Evolutionary conservation across 1,140 invertebrate genomes (phyloP), one percentile per base, ranked within the genome.

Genomic region (Cyclina sinensis): DNA sequence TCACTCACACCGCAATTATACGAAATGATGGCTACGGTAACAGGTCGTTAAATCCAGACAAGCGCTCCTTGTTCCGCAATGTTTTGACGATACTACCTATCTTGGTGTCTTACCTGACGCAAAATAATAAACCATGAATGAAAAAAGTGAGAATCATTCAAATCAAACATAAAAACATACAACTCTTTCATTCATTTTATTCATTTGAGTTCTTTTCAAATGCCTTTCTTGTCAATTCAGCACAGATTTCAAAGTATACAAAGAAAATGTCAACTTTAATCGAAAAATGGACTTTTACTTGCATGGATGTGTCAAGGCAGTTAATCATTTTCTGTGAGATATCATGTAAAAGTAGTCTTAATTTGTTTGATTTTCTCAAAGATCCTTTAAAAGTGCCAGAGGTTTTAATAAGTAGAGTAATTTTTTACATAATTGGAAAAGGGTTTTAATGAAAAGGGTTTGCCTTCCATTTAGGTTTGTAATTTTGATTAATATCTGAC

Each of bases 21-120:
- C 32, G 39, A 51, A 84, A 73, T 65, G 62, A 46, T 43, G 46
- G n/a, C 21, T 84, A 37, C 16, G 12, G 68, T 84, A 73, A 84
- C 82, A 84, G 82, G 70, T 84, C 82, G 65, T 73, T 84, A 84
- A 84, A 73, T 84, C 48, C 43, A 24, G 59, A 84, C 65, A 84
- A 84, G 48, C 48, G 30, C 21, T 35, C 46, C 62, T 84, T 84
- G 65, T 84, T 84, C 30, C 39, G n/a, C 39, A 30, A 43, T 65
- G 57, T 68, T 68, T 68, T 82, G n/a, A 43, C 59, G 37, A 68
- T 82, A 82, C 46, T 39, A 46, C 80, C 80, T 51, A 62, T 68
- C 81, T 83, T 14, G 62, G 46, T 68, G 46, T 83, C 46, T 46
- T 83, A 43, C 57, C 30, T 37, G 37, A 21, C 54, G 46, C 57